phyloP scores from a whole-genome alignment of 2,888 invertebrate species.

The Diarsia rubi region DNA sequence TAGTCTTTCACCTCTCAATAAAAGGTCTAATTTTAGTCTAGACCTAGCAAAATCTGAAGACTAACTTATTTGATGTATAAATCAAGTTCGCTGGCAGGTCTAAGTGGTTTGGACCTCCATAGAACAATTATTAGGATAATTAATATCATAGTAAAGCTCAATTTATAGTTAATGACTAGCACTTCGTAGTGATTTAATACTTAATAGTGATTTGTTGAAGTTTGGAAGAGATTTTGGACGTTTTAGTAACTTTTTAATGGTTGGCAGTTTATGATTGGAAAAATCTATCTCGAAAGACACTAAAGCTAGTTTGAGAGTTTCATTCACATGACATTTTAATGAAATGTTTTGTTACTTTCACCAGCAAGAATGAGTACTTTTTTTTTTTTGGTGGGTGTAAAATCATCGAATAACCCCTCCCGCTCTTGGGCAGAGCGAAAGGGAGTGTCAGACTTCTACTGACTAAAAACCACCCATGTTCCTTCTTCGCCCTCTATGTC shows the following conservation, averaged over 20 bases:
- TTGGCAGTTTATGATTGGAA: neutral
- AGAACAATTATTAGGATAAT: slow-evolving; percentile 56
- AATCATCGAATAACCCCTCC: no score
- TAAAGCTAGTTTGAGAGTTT: neutral
- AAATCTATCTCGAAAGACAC: neutral
- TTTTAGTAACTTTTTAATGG: neutral
- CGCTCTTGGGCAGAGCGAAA: no score
- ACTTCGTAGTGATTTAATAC: slow-evolving; percentile 34
- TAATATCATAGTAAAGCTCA: slow-evolving; percentile 34
- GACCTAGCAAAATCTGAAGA: slow-evolving; percentile 4
- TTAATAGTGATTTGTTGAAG: slow-evolving; percentile 32
- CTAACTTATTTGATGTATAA: slow-evolving; percentile 40
- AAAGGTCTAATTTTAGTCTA: neutral
- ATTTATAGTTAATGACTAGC: slow-evolving; percentile 28
- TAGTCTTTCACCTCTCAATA: neutral
- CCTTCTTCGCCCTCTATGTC: no score
- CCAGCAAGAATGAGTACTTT: no score
- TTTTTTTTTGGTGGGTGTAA: no score
- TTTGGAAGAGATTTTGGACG: neutral
- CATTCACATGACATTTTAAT: no score
- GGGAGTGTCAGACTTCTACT: no score
- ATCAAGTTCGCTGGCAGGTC: slow-evolving; percentile 33
- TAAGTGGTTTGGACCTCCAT: slow-evolving; percentile 33
- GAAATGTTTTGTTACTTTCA: neutral
- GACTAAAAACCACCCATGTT: no score